A percentile compares a stretch with the other conserved stretches of the same genome.
phyloP scores from a whole-genome alignment of 2,797 vertebrate genomes.

The Acipenser transmontanus region DNA sequence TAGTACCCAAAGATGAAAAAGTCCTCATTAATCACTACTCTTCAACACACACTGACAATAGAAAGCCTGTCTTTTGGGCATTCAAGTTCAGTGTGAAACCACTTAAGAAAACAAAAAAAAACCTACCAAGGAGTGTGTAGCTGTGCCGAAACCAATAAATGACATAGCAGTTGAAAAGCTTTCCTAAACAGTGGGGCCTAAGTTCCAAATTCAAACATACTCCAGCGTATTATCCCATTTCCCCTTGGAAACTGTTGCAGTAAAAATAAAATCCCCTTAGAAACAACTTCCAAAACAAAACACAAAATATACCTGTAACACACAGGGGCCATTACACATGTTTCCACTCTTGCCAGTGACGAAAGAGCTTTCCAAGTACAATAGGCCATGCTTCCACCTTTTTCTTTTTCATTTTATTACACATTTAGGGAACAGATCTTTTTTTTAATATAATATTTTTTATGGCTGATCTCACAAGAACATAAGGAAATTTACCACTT shows the following conservation, averaged over 20 bases:
- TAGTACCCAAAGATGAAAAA: too few relatives aligned
- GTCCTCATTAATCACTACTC: too few relatives aligned
- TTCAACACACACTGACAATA: too few relatives aligned
- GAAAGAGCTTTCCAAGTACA: constrained; percentile 1
- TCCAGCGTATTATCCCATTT: constrained; percentile 11
- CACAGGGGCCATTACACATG: background rate
- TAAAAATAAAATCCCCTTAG: constrained; percentile 22
- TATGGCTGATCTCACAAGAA: too few relatives aligned
- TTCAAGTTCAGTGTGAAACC: too few relatives aligned
- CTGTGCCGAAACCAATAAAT: background rate
- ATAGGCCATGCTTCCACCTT: background rate
- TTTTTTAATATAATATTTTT: too few relatives aligned
- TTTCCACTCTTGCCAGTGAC: background rate
- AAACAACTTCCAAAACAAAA: constrained; percentile 17
- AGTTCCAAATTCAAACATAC: constrained; percentile 24
- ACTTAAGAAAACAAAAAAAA: too few relatives aligned
- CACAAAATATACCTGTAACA: constrained; percentile 19
- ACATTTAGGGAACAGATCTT: too few relatives aligned
- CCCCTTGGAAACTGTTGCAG: constrained; percentile 17
- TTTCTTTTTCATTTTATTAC: too few relatives aligned
- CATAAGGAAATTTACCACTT: too few relatives aligned
- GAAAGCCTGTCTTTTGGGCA: too few relatives aligned
- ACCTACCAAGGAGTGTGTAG: background rate
- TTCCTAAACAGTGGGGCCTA: constrained; percentile 18
- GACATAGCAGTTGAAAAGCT: constrained; percentile 9